Base-by-base conservation (phyloP, 2,113 vertebrate species). In the Chaetops frenatus region DNA sequence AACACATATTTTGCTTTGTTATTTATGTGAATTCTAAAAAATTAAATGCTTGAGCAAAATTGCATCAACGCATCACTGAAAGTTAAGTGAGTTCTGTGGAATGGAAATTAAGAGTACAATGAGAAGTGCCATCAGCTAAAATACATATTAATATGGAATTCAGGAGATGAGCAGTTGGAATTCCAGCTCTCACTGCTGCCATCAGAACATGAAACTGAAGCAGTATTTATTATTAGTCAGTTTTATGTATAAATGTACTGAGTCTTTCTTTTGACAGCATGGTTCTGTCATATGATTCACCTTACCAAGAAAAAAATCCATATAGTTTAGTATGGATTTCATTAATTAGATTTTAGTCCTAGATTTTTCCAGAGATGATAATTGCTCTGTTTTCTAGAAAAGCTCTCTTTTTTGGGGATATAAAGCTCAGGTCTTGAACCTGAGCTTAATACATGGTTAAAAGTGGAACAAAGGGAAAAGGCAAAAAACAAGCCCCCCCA, bases 221-320 rank as follows among this genome's bases (percentile, higher is more conserved):
- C 42, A 22, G 7, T 81, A 33, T 93, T 81, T 92, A 85, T 92
- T 95, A 92, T 94, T 92, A 35, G 79, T 86, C 69, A 58, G 56
- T 78, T 91, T 67, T 8, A 65, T 72, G 61, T 51, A 74, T 80
- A 86, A 83, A 70, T 94, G 47, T 87, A 76, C 45, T 80, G 62
- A 50, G 21, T 90, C 81, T 88, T 94, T 60, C 90, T 86, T 61
- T 73, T 93, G 90, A 93, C 53, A 50, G 27, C 11, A 27, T 50
- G 47, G 25, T 95, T 88, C 77, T 84, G 71, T 74, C 67, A 84
- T 6, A 2, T 53, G 80, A 81, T 91, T 97, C 40, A 78, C 74
- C 72, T 95, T 81, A 67, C 28, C 48, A 65, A 53, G 56, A 66
- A 90, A 70, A 73, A 33, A 11, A 45, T 76, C 82, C 13, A 33